Evolutionary conservation across 2,797 vertebrate genomes (phyloP), one percentile per base, ranked within the genome.

Genomic region (Zenarchopterus dispar): DNA sequence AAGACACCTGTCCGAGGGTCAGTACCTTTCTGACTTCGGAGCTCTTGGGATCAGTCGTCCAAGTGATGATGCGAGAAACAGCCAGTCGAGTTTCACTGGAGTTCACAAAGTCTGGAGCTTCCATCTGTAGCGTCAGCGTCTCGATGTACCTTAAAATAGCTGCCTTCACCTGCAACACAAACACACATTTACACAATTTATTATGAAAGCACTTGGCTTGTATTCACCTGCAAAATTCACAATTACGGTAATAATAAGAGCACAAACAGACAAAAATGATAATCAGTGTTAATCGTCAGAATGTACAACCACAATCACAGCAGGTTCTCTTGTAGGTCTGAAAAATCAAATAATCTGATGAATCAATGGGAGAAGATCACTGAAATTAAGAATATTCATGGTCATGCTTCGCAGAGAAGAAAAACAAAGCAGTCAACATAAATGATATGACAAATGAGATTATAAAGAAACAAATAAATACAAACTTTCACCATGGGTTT

Each of bases 21-120:
- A 43, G 2, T 88, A 98, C 97, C 96, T 98, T 98, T 73, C 97
- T 93, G 90, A 99, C 95, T 17, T 99, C 97, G n/a, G 96, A 96
- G 88, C 97, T 98, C 90, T 98, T 98, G 56, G 96, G 97, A 88
- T 99, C 97, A 57, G 95, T 97, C 57, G 96, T 99, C 97, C 97
- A 99, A 39, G 97, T 97, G 88, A 98, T 98, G 83, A 99, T 96
- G 56, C 97, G 95, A 31, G 97, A 99, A 50, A 99, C 96, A 3
- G 97, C 97, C 79, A 98, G 90, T 33, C 97, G 95, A 22, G 97
- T 98, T 92, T 99, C 97, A 77, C 97, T 97, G 68, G 96, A 97
- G 93, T 98, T 99, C 73, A 96, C 93, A 84, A 99, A 99, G 85
- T 99, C 97, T 42, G 93, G 94, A 3, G 96, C 95, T 33, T 99